Conservation (phyloP, 2,888 invertebrate genomes). For the Melanchra persicariae region DNA sequence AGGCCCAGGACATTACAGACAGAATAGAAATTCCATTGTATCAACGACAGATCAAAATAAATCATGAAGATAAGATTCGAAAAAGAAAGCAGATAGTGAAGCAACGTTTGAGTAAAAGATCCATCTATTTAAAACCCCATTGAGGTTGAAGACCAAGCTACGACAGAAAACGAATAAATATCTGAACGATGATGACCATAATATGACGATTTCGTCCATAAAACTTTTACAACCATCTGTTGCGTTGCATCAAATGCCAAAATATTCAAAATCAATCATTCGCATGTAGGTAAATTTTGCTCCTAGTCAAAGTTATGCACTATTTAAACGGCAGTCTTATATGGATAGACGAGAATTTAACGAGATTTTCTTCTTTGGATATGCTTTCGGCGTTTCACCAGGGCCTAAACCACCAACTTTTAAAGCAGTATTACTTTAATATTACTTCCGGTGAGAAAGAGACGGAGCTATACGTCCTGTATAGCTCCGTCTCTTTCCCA, state of each 20-base stretch:
- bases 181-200: background rate
- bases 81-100: too few relatives aligned
- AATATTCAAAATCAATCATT: slow-evolving; percentile 26
- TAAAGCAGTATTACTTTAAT: too few relatives aligned
- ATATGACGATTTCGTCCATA: slow-evolving; percentile 4
- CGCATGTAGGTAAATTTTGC: slow-evolving; percentile 25
- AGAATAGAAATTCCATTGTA: background rate
- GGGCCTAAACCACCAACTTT: too few relatives aligned
- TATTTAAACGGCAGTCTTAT: slow-evolving; percentile 58
- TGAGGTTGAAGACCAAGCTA: background rate
- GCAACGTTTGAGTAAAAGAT: background rate
- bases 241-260: slow-evolving; percentile 14
- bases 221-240: slow-evolving; percentile 42
- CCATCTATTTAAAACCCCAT: background rate
- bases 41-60: too few relatives aligned
- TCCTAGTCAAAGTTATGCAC: slow-evolving; percentile 19
- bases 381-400: background rate
- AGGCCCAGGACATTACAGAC: background rate
- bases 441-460: too few relatives aligned
- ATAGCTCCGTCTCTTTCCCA: too few relatives aligned
- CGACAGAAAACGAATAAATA: slow-evolving; percentile 11
- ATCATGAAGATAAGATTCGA: background rate
- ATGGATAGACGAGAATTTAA: slow-evolving; percentile 37
- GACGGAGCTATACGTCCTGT: too few relatives aligned
- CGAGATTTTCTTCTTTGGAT: slow-evolving; percentile 7